These are phyloP conservation scores for Scophthalmus maximus DNA, from an alignment of 2,113 vertebrate species.

Conservation along the genomic window DNA sequence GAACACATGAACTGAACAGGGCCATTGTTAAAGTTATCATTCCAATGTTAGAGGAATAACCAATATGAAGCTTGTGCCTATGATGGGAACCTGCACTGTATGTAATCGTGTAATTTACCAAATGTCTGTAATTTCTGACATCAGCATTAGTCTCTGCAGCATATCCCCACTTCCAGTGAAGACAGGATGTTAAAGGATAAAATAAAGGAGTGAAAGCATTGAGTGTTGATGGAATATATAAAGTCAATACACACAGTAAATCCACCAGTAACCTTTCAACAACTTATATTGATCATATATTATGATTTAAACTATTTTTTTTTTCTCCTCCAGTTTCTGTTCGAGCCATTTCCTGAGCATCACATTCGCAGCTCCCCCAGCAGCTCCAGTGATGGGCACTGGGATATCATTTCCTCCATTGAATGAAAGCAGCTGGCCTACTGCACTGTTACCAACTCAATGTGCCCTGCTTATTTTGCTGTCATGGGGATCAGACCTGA, in stretches of 20 bases:
- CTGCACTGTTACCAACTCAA: neutral
- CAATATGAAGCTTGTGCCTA: neutral
- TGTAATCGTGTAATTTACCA: neutral
- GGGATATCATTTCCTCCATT: neutral
- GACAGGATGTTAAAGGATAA: neutral
- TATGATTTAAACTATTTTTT: neutral
- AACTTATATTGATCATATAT: neutral
- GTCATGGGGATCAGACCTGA: neutral
- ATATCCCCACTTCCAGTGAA: neutral
- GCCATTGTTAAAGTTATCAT: neutral
- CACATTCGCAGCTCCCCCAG: rapidly evolving
- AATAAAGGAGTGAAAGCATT: neutral
- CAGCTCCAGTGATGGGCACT: neutral
- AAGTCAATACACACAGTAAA: neutral
- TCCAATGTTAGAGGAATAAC: too few species aligned
- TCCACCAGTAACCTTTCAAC: neutral
- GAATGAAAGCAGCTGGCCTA: neutral
- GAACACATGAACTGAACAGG: neutral
- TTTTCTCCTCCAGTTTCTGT: constrained; percentile 7
- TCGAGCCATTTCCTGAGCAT: neutral
- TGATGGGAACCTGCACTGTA: neutral
- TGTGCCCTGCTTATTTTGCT: neutral
- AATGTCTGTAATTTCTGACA: too few species aligned
- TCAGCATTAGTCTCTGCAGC: neutral
- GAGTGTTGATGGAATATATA: neutral